Percentiles rank a stretch among this genome's conserved stretches.
phyloP scores from a whole-genome alignment of 2,113 vertebrate species.

The Phoxinus phoxinus region DNA sequence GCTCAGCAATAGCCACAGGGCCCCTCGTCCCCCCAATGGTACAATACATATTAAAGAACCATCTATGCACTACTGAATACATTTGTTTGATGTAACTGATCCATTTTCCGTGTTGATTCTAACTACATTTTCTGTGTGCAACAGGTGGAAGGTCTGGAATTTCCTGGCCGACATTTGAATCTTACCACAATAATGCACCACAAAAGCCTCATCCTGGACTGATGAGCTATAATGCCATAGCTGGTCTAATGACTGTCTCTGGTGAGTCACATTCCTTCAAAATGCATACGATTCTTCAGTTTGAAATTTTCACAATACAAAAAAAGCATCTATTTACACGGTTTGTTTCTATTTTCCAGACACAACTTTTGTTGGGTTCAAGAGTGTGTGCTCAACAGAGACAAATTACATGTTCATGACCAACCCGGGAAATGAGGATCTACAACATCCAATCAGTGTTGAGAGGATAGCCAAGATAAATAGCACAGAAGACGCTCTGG shows the following conservation, averaged over 20 bases:
- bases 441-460: slow-evolving; percentile 84
- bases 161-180: slow-evolving; percentile 83
- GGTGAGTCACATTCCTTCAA: slow-evolving; percentile 66
- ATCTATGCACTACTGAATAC: background rate
- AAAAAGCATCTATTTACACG: background rate
- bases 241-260: slow-evolving; percentile 78
- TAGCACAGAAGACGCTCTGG: slow-evolving; percentile 72
- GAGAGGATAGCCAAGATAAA: slow-evolving; percentile 68
- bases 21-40: slow-evolving; percentile 78
- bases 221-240: slow-evolving; percentile 83
- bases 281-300: background rate
- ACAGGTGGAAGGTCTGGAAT: slow-evolving; percentile 84
- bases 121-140: background rate
- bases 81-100: background rate
- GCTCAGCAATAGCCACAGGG: slow-evolving; percentile 65
- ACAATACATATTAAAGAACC: slow-evolving; percentile 2
- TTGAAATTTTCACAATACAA: background rate
- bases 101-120: background rate
- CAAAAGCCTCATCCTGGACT: slow-evolving; percentile 60
- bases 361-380: slow-evolving; percentile 81
- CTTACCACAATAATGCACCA: slow-evolving; percentile 79
- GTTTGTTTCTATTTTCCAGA: slow-evolving; percentile 63
- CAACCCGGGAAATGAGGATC: slow-evolving; percentile 83
- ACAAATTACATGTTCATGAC: slow-evolving; percentile 83
- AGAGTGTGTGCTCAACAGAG: slow-evolving; percentile 75